Conservation (phyloP, 2,797 vertebrate species). For the Bovichtus variegatus region DNA sequence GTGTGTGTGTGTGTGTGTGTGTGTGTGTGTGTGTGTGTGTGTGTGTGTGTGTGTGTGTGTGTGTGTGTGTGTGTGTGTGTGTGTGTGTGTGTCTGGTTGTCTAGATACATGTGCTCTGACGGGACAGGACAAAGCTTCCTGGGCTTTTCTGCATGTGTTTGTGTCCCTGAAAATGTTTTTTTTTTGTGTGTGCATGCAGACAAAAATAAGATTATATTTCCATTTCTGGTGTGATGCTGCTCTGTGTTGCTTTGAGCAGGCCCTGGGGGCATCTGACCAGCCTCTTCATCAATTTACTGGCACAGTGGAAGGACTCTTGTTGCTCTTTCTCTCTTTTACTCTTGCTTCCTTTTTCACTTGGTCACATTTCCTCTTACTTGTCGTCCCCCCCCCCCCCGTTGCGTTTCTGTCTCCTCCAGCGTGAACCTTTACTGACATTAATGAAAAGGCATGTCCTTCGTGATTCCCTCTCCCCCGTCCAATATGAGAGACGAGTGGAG, state of each 20-base stretch:
- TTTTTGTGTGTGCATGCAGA: conserved; percentile 8
- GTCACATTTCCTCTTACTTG: conserved; percentile 42
- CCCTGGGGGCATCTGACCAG: conserved; percentile 66
- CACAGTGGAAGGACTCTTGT: conserved; percentile 49
- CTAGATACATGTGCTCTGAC: conserved; percentile 26
- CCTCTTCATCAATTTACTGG: conserved; percentile 77
- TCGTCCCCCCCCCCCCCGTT: neutral
- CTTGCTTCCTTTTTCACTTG: conserved; percentile 30
- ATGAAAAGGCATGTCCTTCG: conserved; percentile 79
- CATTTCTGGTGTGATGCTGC: conserved; percentile 59
- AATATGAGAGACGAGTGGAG: conserved; percentile 19
- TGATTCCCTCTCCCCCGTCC: conserved; percentile 52
- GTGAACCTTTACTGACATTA: conserved; percentile 69
- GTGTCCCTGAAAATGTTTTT: neutral
- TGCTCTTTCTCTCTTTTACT: conserved; percentile 20
- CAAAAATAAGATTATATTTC: conserved; percentile 59
- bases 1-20: too few species aligned
- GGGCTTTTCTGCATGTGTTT: neutral
- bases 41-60: too few species aligned
- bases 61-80: too few species aligned
- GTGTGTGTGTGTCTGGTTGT: conserved; percentile 36
- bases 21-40: too few species aligned
- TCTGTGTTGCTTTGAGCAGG: conserved; percentile 56
- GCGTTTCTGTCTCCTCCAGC: conserved; percentile 41
- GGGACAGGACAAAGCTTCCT: conserved; percentile 17